These are phyloP conservation scores for Agelas oroides DNA, from an alignment of 37 sponge, comb jelly and placozoan species.

Conservation along the genomic window DNA sequence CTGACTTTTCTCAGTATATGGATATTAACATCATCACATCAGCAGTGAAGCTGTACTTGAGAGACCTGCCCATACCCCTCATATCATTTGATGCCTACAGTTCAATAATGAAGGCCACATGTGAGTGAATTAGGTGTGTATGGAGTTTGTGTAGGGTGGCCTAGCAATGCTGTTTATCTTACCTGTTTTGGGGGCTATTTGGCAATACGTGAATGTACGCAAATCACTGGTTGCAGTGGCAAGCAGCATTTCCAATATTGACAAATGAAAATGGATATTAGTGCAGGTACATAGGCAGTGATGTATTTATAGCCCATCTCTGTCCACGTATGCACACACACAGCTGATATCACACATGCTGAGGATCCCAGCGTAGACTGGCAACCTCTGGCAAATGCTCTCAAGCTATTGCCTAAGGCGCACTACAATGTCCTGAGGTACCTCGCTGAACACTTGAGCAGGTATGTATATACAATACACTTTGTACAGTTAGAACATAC, in stretches of 20 bases:
- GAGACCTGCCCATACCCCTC: slow-evolving; percentile 80
- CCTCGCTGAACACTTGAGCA: slow-evolving; percentile 53
- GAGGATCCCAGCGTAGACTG: slow-evolving; percentile 26
- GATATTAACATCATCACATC: slow-evolving; percentile 73
- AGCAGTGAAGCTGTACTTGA: slow-evolving; percentile 70
- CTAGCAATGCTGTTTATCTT: too few species aligned
- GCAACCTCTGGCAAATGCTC: slow-evolving; percentile 12
- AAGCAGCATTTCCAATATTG: too few species aligned
- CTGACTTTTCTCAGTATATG: slow-evolving; percentile 49
- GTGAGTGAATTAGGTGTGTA: not conserved
- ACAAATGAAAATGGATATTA: too few species aligned
- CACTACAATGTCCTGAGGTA: slow-evolving; percentile 66
- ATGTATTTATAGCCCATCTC: too few species aligned
- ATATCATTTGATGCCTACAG: slow-evolving; percentile 64
- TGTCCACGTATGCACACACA: slow-evolving; percentile 19
- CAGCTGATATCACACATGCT: slow-evolving; percentile 16
- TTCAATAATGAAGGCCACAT: slow-evolving; percentile 28
- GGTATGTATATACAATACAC: slow-evolving; percentile 23
- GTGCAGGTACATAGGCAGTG: too few species aligned
- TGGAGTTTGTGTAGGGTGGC: not conserved
- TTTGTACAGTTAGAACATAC: too few species aligned
- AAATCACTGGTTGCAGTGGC: too few species aligned
- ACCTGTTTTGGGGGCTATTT: too few species aligned
- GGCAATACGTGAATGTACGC: too few species aligned
- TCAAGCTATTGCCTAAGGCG: slow-evolving; percentile 54